Conservation (phyloP, 2,113 vertebrate species). For the Chaetodon auriga region DNA sequence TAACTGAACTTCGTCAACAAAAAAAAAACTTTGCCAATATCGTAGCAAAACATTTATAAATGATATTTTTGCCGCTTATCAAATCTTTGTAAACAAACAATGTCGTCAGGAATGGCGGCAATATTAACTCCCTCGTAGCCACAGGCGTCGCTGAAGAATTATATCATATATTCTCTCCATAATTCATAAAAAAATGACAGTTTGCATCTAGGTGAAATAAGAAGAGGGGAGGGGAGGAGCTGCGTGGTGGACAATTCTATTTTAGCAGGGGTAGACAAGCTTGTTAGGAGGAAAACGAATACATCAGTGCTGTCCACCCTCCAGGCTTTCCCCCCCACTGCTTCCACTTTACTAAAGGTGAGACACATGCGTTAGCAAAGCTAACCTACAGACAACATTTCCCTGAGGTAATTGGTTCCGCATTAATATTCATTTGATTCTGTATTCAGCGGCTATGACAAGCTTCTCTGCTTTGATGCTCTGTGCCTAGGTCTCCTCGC, state of each 20-base stretch:
- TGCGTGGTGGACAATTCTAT: slow-evolving; percentile 66
- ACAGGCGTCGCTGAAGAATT: slow-evolving; percentile 38
- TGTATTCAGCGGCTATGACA: slow-evolving; percentile 73
- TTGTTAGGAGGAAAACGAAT: slow-evolving; percentile 76
- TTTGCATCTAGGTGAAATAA: slow-evolving; percentile 50
- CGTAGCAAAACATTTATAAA: slow-evolving; percentile 7
- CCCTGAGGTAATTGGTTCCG: slow-evolving; percentile 81
- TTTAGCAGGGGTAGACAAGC: slow-evolving; percentile 65
- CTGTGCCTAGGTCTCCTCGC: slow-evolving; percentile 44
- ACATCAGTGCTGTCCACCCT: slow-evolving; percentile 67
- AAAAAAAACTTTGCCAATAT: not conserved
- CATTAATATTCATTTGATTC: slow-evolving; percentile 86
- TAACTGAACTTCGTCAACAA: not conserved
- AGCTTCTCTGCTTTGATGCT: slow-evolving; percentile 74
- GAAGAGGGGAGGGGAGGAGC: slow-evolving; percentile 19
- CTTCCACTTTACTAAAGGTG: slow-evolving; percentile 79
- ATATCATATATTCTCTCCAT: slow-evolving; percentile 31
- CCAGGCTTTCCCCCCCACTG: slow-evolving; percentile 56
- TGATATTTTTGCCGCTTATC: not conserved
- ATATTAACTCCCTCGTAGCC: slow-evolving; percentile 40
- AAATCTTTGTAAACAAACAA: slow-evolving; percentile 32
- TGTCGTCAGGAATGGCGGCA: not conserved
- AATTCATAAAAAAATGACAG: slow-evolving; percentile 36
- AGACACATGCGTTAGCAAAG: slow-evolving; percentile 73
- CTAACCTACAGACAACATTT: slow-evolving; percentile 82